Base-by-base conservation (phyloP, 2,888 invertebrate species). In the Spilosoma lubricipeda region DNA sequence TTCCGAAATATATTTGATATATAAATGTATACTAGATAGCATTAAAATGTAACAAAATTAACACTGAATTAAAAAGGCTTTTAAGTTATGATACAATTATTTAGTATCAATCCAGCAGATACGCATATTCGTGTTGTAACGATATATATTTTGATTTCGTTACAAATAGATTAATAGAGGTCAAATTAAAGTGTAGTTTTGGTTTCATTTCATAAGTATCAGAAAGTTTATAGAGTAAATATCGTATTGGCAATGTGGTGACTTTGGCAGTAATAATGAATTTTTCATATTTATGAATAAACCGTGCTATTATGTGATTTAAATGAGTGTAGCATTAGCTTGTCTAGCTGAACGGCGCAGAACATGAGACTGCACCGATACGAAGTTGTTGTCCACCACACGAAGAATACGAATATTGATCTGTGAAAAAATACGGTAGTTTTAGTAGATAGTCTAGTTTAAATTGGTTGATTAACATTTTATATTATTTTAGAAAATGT, bases 371-470 rank as follows among this genome's bases (percentile, higher is more conserved):
- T 92, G 93, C 13, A 93, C 85, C 9, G 93, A 87, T 72, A 90
- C 87, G 89, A 91, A 95, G 1, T 91, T 92, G 83, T 84, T 97
- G 71, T 95, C 95, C 2, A 93, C 87, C 9, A 94, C 93, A 70
- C 98, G 96, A 71, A 98, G 85, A n/a, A 98, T 96, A 74, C 98
- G 96, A 71, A 98, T 94, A 89, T 98, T 98, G 56, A 97, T 95
- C 93, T 95, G 91, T n/a, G 45, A 45, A 66, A n/a, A 63, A 33
- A 59, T 18, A 48, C 7, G 66, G n/a, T 13, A 36, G 33, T 36
- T n/a, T 56, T 15, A 48, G 11, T 15, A 13, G 2, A 23, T 18
- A 63, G 2, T 18, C 11, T 39, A 11, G 1, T 33, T 33, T 33
- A 3, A 33, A 33, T 33, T 33, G 3, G 33, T 33, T 33, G 3